These are phyloP conservation scores for Pseudanteris insignis DNA, from an alignment of 2,888 invertebrate species.

Conservation along the genomic window DNA sequence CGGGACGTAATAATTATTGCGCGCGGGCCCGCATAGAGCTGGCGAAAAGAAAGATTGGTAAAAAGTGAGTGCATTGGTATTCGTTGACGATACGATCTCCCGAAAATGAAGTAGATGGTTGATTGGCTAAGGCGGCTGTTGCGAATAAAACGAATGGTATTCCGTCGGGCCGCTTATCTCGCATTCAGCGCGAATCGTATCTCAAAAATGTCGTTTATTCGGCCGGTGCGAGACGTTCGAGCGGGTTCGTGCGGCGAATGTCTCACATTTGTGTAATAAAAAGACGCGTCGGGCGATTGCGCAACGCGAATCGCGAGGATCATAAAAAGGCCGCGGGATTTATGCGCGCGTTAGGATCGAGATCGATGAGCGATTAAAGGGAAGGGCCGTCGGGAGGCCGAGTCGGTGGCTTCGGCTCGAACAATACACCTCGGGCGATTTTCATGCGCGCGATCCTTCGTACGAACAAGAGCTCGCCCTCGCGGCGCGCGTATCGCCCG, in stretches of 20 bases:
- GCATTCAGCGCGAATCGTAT: too few species aligned
- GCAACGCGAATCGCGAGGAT: constrained; percentile 36
- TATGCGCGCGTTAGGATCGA: constrained; percentile 43
- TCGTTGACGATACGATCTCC: constrained; percentile 30
- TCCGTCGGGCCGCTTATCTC: constrained; percentile 12
- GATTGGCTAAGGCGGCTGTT: constrained; percentile 34
- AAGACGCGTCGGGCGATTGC: constrained; percentile 27
- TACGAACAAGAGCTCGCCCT: constrained; percentile 3
- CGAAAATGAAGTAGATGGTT: constrained; percentile 37
- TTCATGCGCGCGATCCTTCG: constrained; percentile 32
- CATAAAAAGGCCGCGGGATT: constrained; percentile 43
- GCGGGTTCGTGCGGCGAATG: constrained; percentile 31
- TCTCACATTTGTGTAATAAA: constrained; percentile 30
- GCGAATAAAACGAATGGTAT: constrained; percentile 34
- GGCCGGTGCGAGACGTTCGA: constrained; percentile 26
- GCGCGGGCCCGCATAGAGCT: constrained; percentile 25
- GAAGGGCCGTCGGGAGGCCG: constrained; percentile 37
- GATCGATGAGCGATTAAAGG: constrained; percentile 47
- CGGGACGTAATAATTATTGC: constrained; percentile 29
- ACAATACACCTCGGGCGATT: constrained; percentile 40
- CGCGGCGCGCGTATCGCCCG: constrained; percentile 28
- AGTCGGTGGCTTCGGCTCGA: constrained; percentile 33
- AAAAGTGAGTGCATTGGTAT: constrained; percentile 35
- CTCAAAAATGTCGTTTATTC: constrained; percentile 46
- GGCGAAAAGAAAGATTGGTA: constrained; percentile 23